A percentile compares a stretch with the other conserved stretches of the same genome.
Conservation (phyloP, 2,888 invertebrate genomes). For the Herminia tarsipennalis region DNA sequence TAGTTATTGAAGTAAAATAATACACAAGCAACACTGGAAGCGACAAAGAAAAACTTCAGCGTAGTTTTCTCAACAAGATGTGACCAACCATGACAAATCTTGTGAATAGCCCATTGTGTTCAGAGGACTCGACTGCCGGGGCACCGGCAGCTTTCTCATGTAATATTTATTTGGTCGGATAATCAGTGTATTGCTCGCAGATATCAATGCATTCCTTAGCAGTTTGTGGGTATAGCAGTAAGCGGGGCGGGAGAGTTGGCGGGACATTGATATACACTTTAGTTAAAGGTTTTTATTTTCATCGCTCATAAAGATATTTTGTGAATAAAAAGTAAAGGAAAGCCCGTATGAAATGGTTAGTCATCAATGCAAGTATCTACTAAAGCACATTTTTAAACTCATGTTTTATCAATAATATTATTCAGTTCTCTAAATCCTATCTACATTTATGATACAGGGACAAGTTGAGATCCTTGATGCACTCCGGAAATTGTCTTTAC, state of each 20-base stretch:
- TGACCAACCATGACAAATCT: conserved; percentile 28
- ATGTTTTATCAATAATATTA: too few relatives aligned
- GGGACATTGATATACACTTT: too few relatives aligned
- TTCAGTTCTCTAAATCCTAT: too few relatives aligned
- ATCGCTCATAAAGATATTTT: too few relatives aligned
- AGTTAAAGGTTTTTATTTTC: too few relatives aligned
- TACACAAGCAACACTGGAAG: not conserved
- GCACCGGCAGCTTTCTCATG: conserved; percentile 52
- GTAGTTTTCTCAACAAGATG: conserved; percentile 8
- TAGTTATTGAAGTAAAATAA: not conserved
- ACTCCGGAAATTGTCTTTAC: too few relatives aligned
- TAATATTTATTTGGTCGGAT: conserved; percentile 63
- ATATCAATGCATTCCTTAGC: conserved; percentile 61
- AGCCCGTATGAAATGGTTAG: too few relatives aligned
- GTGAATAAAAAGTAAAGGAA: too few relatives aligned
- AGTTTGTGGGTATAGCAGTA: conserved; percentile 10
- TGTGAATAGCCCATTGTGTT: conserved; percentile 21
- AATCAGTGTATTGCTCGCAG: conserved; percentile 48
- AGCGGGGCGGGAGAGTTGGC: conserved; percentile 2
- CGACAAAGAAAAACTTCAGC: conserved; percentile 2
- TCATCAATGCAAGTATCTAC: too few relatives aligned
- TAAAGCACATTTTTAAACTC: too few relatives aligned
- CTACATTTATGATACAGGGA: too few relatives aligned
- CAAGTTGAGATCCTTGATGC: too few relatives aligned
- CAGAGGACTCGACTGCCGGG: conserved; percentile 15